These are phyloP conservation scores for Rostratula benghalensis DNA, from an alignment of 2,113 vertebrate genomes.

Conservation along the genomic window DNA sequence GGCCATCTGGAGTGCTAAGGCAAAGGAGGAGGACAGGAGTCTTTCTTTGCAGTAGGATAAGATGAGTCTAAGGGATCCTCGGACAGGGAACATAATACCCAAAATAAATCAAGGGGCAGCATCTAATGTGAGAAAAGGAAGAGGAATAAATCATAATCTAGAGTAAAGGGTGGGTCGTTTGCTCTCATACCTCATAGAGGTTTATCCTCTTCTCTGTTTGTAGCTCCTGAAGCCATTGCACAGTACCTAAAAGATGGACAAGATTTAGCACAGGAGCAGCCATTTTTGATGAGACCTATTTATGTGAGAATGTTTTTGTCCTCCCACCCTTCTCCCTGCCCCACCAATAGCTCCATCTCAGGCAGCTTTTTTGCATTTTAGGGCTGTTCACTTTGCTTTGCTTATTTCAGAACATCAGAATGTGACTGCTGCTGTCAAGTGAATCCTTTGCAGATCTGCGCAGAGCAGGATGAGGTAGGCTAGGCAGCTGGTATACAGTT, in stretches of 20 bases:
- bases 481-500: not conserved
- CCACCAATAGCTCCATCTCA: not conserved
- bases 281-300: not conserved
- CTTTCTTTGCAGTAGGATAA: not conserved
- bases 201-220: not conserved
- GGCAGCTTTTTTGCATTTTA: not conserved
- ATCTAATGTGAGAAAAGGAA: not conserved
- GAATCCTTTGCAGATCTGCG: not conserved
- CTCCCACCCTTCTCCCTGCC: accelerated
- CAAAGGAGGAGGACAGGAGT: not conserved
- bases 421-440: not conserved
- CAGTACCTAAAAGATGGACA: not conserved
- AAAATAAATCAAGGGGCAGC: not conserved
- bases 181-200: not conserved
- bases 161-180: not conserved
- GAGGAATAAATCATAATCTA: not conserved
- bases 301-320: not conserved
- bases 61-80: not conserved
- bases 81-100: not conserved
- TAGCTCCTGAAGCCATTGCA: not conserved
- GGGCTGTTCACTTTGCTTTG: not conserved
- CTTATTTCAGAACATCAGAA: not conserved
- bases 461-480: not conserved
- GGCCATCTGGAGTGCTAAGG: not conserved
- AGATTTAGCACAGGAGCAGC: not conserved